Percentiles rank a stretch among this genome's conserved stretches.
phyloP scores from a whole-genome alignment of 1,140 invertebrate genomes.

The Trachymyrmex septentrionalis region DNA sequence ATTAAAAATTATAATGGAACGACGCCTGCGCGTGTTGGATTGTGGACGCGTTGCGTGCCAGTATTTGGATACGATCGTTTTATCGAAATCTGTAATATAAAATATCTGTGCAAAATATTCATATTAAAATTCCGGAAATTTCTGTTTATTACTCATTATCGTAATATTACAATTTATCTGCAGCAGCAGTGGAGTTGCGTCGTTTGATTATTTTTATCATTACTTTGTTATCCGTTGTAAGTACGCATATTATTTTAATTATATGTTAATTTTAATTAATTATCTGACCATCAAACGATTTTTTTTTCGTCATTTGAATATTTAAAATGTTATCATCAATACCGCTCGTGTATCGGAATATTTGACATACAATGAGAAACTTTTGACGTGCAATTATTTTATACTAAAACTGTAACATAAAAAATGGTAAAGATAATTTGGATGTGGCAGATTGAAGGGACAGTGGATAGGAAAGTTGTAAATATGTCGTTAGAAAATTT shows the following conservation, averaged over 20 bases:
- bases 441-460: not conserved
- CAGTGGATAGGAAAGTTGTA: not conserved
- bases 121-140: constrained; percentile 53
- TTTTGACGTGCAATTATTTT: not conserved
- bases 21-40: not conserved
- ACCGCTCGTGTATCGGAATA: not conserved
- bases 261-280: constrained; percentile 14
- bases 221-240: constrained; percentile 13
- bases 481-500: not conserved
- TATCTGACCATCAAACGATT: no score
- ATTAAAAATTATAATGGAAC: constrained; percentile 40
- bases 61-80: not conserved
- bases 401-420: not conserved
- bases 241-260: constrained; percentile 29
- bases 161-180: constrained; percentile 16
- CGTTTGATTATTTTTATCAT: constrained; percentile 39
- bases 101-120: constrained; percentile 38
- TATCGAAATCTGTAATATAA: constrained; percentile 18
- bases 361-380: not conserved
- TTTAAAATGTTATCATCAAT: constrained; percentile 18
- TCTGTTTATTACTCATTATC: constrained; percentile 15
- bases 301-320: not conserved
- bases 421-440: not conserved
- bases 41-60: no score
- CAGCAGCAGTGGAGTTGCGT: not conserved